These are phyloP conservation scores for Battus philenor DNA, from an alignment of 1,140 invertebrate genomes.

Conservation along the genomic window DNA sequence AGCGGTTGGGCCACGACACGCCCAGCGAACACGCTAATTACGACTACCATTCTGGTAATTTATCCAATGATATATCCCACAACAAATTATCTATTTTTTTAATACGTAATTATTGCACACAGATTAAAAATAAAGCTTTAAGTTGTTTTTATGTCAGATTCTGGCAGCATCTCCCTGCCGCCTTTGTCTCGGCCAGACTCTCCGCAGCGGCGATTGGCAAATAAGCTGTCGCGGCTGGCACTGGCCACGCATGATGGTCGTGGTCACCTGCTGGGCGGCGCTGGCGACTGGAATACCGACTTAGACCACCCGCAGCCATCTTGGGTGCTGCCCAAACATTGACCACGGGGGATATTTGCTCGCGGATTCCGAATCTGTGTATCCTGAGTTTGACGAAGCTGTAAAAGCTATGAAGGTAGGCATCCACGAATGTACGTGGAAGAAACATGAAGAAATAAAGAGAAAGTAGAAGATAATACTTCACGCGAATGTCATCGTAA, in stretches of 20 bases:
- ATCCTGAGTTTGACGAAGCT: too few species aligned
- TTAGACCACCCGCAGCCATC: constrained; percentile 44
- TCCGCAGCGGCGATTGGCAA: constrained; percentile 87
- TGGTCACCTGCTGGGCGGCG: constrained; percentile 75
- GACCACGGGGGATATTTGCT: too few species aligned
- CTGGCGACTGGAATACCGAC: constrained; percentile 57
- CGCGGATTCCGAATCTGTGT: too few species aligned
- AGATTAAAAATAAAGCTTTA: too few species aligned
- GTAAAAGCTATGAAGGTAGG: not conserved
- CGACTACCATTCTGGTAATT: constrained; percentile 59
- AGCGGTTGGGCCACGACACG: constrained; percentile 63
- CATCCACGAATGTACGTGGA: not conserved
- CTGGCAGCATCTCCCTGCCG: constrained; percentile 61
- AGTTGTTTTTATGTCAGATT: constrained; percentile 29
- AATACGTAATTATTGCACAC: not conserved
- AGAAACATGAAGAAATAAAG: not conserved
- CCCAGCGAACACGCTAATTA: constrained; percentile 68
- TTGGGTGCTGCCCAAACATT: constrained; percentile 63
- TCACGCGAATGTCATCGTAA: too few species aligned
- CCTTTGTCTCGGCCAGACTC: constrained; percentile 76
- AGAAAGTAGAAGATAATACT: too few species aligned
- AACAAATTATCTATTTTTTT: constrained; percentile 18
- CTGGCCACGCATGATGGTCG: constrained; percentile 93
- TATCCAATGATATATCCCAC: too few species aligned
- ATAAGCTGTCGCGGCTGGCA: constrained; percentile 90